phyloP scores from a whole-genome alignment of 1,140 invertebrate species.

The Pseudachorutes palmiensis region DNA sequence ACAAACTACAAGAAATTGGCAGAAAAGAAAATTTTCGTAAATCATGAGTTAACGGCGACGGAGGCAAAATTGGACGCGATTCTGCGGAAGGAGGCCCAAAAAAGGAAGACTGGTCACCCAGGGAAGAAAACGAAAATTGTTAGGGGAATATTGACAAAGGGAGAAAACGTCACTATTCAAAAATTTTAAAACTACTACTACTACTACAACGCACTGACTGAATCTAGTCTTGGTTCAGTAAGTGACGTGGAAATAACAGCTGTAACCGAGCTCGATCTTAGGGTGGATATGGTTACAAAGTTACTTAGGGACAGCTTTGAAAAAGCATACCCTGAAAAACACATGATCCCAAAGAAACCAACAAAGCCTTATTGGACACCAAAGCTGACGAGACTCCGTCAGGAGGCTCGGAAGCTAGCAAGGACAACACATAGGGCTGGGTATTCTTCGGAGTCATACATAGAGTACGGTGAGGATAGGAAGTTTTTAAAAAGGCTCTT shows the following conservation, averaged over 20 bases:
- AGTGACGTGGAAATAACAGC: neutral
- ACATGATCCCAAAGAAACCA: neutral
- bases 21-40: no score
- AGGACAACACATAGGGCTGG: neutral
- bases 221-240: neutral
- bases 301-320: neutral
- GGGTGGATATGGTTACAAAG: neutral
- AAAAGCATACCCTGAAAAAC: constrained; percentile 2
- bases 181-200: no score
- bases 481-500: constrained; percentile 4
- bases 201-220: neutral
- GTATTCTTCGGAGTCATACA: neutral
- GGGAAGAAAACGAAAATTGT: no score
- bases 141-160: no score
- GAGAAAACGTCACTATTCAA: no score
- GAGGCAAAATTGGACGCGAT: no score
- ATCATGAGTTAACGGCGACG: no score
- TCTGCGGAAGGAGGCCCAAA: no score
- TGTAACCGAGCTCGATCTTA: neutral
- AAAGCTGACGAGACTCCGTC: neutral
- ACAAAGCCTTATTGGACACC: constrained; percentile 9
- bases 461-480: neutral
- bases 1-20: no score
- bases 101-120: no score
- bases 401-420: neutral